Base-by-base conservation (phyloP, 2,113 vertebrate species). In the Tragelaphus scriptus region DNA sequence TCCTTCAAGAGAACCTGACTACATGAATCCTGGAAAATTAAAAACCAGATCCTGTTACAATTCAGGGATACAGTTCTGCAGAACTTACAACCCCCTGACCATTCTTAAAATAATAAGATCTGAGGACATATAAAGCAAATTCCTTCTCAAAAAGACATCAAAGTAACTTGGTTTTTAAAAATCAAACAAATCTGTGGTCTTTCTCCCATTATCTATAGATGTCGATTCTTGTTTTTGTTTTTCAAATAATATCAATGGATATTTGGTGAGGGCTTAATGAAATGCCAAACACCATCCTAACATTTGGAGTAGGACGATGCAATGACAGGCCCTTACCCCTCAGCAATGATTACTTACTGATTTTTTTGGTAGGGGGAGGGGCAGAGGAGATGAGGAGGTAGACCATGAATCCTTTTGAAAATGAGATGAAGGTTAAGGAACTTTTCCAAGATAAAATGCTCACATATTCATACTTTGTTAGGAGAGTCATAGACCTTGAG, bases 41-140 rank as follows among this genome's bases (percentile, higher is more conserved):
- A 94, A 96, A 92, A 68, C 88, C 85, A 86, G 81, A 44, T 63
- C 13, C 40, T 49, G 13, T 97, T 97, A 95, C 87, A 94, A 95
- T 75, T 87, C 79, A 82, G 47, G 61, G 65, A 68, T 95, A 93
- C 90, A 96, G 61, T 92, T 92, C 88, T 79, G 65, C 15, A 21
- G 44, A 93, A 89, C 77, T 90, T 79, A 97, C 2, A 68, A 40
- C 58, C 51, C 5, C 4, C 40, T 40, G 49, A 96, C 25, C 32
- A 10, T 94, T 97, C 65, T 94, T 96, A 92, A 96, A 97, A 96
- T 92, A 96, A 92, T 87, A 95, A 96, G 49, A 40, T 56, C 59
- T 94, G 77, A 88, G 53, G 58, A 97, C 94, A 91, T 96, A 94
- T 55, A 85, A 84, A 91, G 47, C 80, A 92, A 97, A 96, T 97